A percentile compares a stretch with the other conserved stretches of the same genome.
Conservation (phyloP, 2,888 invertebrate genomes). For the Chaitophorus viminalis region DNA sequence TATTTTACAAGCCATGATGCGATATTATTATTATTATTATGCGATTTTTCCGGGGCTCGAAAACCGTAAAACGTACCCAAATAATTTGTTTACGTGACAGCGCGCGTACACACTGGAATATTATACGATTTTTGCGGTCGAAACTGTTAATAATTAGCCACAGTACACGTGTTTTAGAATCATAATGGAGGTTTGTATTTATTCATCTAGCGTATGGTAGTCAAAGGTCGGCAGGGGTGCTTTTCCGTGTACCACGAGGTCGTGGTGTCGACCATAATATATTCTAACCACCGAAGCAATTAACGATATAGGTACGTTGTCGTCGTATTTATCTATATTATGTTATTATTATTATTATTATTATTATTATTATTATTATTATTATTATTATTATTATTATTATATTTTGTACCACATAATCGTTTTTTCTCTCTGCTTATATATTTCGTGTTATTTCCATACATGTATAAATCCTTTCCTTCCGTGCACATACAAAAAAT, state of each 20-base stretch:
- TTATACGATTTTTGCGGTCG: neutral
- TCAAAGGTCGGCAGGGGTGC: conserved; percentile 36
- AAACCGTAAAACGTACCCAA: neutral
- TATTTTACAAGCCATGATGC: neutral
- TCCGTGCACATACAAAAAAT: neutral
- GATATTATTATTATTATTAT: too few species aligned
- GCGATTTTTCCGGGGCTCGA: neutral
- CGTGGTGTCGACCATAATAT: conserved; percentile 24
- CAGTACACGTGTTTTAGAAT: conserved; percentile 20
- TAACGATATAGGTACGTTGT: neutral
- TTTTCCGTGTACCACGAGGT: conserved; percentile 30
- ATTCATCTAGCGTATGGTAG: neutral
- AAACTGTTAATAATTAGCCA: conserved; percentile 29
- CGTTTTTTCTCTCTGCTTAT: neutral
- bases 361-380: neutral
- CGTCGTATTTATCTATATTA: too few species aligned
- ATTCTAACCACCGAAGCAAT: conserved; percentile 38
- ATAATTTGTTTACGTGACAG: neutral
- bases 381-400: neutral
- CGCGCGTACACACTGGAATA: neutral
- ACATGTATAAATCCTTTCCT: neutral
- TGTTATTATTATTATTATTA: too few species aligned
- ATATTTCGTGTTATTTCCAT: neutral
- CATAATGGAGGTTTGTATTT: conserved; percentile 38
- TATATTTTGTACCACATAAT: neutral